Evolutionary conservation across 1,140 invertebrate species (phyloP).

Genomic region (Ruditapes philippinarum): DNA sequence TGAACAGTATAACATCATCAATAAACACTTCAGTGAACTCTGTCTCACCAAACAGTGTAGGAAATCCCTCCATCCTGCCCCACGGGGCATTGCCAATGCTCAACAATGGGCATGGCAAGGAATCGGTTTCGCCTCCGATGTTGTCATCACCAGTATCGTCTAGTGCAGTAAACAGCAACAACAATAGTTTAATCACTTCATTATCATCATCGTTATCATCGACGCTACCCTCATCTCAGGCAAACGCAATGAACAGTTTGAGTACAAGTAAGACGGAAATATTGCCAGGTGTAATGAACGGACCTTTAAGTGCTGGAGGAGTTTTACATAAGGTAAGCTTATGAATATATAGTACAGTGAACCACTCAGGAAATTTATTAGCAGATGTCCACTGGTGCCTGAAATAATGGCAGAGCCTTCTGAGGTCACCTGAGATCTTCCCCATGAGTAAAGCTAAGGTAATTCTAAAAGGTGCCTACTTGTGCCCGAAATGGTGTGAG

Average conservation of each 20-base stretch:
- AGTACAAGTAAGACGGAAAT: slow-evolving; percentile 79
- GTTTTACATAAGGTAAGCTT: slow-evolving; percentile 73
- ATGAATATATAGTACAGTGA: background rate
- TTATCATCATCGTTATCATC: slow-evolving; percentile 70
- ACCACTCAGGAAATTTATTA: too few relatives aligned
- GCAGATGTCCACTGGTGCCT: too few relatives aligned
- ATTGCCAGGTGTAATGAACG: slow-evolving; percentile 80
- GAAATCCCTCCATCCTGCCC: slow-evolving; percentile 80
- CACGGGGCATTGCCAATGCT: slow-evolving; percentile 32
- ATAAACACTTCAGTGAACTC: slow-evolving; percentile 75
- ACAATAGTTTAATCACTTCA: slow-evolving; percentile 74
- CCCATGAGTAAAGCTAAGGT: too few relatives aligned
- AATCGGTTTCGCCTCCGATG: slow-evolving; percentile 78
- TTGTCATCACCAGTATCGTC: slow-evolving; percentile 53
- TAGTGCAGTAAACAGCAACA: slow-evolving; percentile 59
- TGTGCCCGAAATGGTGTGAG: too few relatives aligned
- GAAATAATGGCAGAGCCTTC: too few relatives aligned
- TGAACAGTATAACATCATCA: slow-evolving; percentile 72
- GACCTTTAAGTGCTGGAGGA: slow-evolving; percentile 82
- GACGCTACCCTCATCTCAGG: slow-evolving; percentile 71
- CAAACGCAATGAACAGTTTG: slow-evolving; percentile 75
- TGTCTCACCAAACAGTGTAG: slow-evolving; percentile 82
- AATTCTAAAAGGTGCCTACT: too few relatives aligned
- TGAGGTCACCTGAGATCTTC: too few relatives aligned
- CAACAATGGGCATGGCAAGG: slow-evolving; percentile 58